phyloP scores from a whole-genome alignment of 1,140 invertebrate species.

The Drosophila murphyi region DNA sequence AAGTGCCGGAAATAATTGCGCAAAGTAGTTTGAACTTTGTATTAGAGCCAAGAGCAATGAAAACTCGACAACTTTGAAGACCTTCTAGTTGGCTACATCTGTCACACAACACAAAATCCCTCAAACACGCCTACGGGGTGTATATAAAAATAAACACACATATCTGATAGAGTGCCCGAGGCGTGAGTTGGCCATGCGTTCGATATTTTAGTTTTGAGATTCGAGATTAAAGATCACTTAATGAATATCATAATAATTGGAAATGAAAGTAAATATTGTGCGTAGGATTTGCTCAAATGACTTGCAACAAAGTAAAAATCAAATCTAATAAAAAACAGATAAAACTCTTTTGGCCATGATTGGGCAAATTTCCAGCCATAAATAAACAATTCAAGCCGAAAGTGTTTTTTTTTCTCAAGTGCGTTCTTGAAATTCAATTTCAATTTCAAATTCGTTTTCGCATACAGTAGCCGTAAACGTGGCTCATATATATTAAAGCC shows the following conservation, averaged over 20 bases:
- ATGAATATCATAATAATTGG: slow-evolving; percentile 73
- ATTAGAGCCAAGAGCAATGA: slow-evolving; percentile 20
- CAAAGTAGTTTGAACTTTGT: slow-evolving; percentile 79
- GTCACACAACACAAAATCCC: neutral
- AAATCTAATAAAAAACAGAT: no score
- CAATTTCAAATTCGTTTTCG: slow-evolving; percentile 49
- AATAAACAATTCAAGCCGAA: slow-evolving; percentile 71
- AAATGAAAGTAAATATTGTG: slow-evolving; percentile 79
- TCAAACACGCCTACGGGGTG: neutral
- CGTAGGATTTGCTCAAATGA: slow-evolving; percentile 69
- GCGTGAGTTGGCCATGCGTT: slow-evolving; percentile 44
- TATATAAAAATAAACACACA: slow-evolving; percentile 8
- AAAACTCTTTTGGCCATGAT: slow-evolving; percentile 60
- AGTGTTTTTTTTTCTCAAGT: slow-evolving; percentile 37
- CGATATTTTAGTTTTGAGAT: slow-evolving; percentile 18
- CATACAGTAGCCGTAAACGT: slow-evolving; percentile 63
- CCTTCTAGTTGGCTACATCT: slow-evolving; percentile 9
- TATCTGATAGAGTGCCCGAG: slow-evolving; percentile 24
- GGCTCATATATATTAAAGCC: slow-evolving; percentile 42
- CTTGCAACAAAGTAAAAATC: slow-evolving; percentile 44
- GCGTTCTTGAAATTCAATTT: slow-evolving; percentile 76
- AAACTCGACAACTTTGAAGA: slow-evolving; percentile 20
- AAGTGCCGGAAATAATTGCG: slow-evolving; percentile 79
- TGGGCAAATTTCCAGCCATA: slow-evolving; percentile 68
- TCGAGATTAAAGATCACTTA: slow-evolving; percentile 63